These are phyloP conservation scores for Sebastes goodei DNA, from an alignment of 2,797 vertebrate genomes.

Conservation along the genomic window DNA sequence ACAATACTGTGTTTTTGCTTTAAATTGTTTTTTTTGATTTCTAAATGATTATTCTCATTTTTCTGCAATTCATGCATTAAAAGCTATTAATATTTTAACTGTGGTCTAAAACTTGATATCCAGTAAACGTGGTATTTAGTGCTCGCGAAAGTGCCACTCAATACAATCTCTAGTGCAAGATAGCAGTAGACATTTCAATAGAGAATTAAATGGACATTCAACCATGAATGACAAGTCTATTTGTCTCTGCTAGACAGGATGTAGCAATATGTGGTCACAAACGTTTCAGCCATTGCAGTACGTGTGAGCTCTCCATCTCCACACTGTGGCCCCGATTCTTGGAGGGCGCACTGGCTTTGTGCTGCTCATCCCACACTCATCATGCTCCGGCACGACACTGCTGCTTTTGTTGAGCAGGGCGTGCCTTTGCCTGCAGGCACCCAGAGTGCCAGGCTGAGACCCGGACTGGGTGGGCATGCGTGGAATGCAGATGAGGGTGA, in stretches of 20 bases:
- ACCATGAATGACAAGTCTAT: conserved; percentile 37
- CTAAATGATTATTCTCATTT: neutral
- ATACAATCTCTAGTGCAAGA: neutral
- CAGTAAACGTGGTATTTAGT: neutral
- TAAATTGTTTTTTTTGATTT: neutral
- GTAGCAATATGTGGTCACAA: conserved; percentile 50
- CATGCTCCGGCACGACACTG: conserved; percentile 65
- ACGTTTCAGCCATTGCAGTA: conserved; percentile 17
- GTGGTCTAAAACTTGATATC: neutral
- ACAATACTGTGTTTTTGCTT: neutral
- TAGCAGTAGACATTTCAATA: conserved; percentile 1
- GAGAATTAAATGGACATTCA: conserved; percentile 25
- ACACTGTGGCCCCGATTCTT: neutral
- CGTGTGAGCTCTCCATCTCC: neutral
- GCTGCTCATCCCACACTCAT: conserved; percentile 50
- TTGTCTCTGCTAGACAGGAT: conserved; percentile 21
- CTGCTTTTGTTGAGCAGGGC: conserved; percentile 69
- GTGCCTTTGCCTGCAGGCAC: conserved; percentile 30
- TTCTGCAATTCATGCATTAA: neutral
- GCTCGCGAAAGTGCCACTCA: neutral
- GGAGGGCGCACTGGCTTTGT: conserved; percentile 1
- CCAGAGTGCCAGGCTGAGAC: conserved; percentile 75
- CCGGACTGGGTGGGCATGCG: conserved; percentile 65
- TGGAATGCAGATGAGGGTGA: conserved; percentile 74
- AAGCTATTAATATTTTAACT: neutral